Evolutionary conservation across 2,888 invertebrate species (phyloP), one percentile per base, ranked within the genome.

Genomic region (Pseudanteris insignis): DNA sequence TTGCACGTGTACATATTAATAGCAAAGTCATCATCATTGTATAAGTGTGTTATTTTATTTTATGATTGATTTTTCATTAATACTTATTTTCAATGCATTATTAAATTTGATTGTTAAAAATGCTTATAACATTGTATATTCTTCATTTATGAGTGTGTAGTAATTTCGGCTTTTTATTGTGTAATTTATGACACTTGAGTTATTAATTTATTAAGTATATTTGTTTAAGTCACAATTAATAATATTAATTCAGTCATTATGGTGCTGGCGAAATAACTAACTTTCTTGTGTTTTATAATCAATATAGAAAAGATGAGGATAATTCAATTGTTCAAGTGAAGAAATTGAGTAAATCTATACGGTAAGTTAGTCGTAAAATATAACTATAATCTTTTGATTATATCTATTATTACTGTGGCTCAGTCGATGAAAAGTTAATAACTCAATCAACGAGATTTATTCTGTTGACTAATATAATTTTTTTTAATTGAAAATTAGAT

Each of bases 271-370:
- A 33, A 66, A 59, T 72, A 73, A 72, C 70, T 64, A 28, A 64
- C 47, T 65, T 66, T 66, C 54, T 62, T 12, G 34, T 62, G 44
- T 51, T 62, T 46, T 34, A 13, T 51, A 57, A 73, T 72, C 65
- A 68, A 69, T 65, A 51, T 70, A 78, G 78, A 72, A 70, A 61
- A 50, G 75, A 74, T 60, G 77, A 77, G 33, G 78, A 79, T 63
- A 84, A 84, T 73, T 83, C 82, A 54, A 82, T 82, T 65, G 72
- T 75, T 60, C 81, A 84, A 77, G 85, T 85, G 68, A 76, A 78
- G 72, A 78, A 77, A 67, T 81, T 81, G 70, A 85, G 84, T 73
- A 75, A 73, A 46, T 69, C 73, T 28, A 82, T 83, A 74, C 79
- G 83, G 84, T 84, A 81, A 83, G 80, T 77, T 70, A 25, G 47